A percentile compares a stretch with the other conserved stretches of the same genome.
phyloP scores from a whole-genome alignment of 2,113 vertebrate genomes.

The Nothobranchius kuhntae region DNA sequence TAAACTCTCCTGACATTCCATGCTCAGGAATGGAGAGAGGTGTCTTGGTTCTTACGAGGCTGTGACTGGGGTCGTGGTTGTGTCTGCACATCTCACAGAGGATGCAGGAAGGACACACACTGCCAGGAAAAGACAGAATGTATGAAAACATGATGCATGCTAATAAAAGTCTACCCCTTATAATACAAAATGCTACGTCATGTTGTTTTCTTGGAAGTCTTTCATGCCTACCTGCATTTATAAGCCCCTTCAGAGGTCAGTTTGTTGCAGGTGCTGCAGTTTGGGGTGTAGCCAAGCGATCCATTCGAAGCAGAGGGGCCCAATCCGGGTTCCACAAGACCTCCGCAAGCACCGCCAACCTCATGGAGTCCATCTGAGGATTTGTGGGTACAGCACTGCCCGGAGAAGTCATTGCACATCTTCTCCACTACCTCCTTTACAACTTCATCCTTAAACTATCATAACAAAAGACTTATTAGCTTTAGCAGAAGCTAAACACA shows the following conservation, averaged over 20 bases:
- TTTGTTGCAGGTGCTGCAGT: conserved; percentile 89
- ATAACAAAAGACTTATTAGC: not conserved
- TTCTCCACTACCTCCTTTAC: conserved; percentile 94
- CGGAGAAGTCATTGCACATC: conserved; percentile 90
- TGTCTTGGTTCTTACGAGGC: conserved; percentile 89
- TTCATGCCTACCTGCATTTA: conserved; percentile 88
- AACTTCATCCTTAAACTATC: conserved; percentile 93
- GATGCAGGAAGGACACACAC: conserved; percentile 90
- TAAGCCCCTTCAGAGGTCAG: conserved; percentile 90
- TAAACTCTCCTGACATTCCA: conserved; percentile 79
- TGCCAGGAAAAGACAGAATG: conserved; percentile 48
- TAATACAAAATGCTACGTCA: too few relatives aligned
- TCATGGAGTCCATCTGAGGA: conserved; percentile 68
- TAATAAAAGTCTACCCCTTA: too few relatives aligned
- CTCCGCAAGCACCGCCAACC: conserved; percentile 52
- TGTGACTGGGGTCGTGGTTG: conserved; percentile 87
- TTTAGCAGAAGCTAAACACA: not conserved
- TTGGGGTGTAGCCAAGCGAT: conserved; percentile 82
- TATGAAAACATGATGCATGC: not conserved
- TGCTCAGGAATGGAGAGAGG: conserved; percentile 85
- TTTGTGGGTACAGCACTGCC: conserved; percentile 85
- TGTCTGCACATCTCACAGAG: conserved; percentile 90
- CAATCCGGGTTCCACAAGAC: conserved; percentile 41
- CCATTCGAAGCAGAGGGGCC: conserved; percentile 57
- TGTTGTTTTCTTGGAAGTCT: too few relatives aligned